Evolutionary conservation across 2,797 vertebrate species (phyloP), one percentile per base, ranked within the genome.

Genomic region (Nannoperca obscura): DNA sequence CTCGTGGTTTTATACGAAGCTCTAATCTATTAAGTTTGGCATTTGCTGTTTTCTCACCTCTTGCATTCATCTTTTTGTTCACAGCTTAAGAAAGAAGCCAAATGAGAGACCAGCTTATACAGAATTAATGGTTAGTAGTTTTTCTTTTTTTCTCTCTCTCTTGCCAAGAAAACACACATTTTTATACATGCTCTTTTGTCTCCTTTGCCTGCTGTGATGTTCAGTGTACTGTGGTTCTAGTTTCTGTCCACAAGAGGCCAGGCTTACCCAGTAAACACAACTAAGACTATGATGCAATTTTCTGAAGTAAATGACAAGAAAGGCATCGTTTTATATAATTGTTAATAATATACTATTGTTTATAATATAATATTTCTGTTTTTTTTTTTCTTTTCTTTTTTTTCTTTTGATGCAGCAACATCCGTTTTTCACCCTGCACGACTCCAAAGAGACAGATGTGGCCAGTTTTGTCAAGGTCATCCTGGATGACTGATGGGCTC

Each of bases 1-100:
- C n/a, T n/a, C n/a, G n/a, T 52, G 10, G 0, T 62, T 38, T 62
- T 15, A 6, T 15, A 5, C 42, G 1, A 42, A 6, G 8, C 55
- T 46, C 4, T 32, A 30, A 61, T 22, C 19, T 0, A 10, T 42
- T 20, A 10, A 46, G 27, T 5, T 32, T 50, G 0, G 0, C 12
- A 20, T 71, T 47, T 50, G 11, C 22, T 54, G 5, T 76, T 49
- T 64, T 60, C 30, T 68, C 8, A 57, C 46, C 9, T 46, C 73
- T 47, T 78, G 61, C 71, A 71, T 75, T 63, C 71, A 4, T 69
- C 7, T 75, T 27, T 72, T 52, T 61, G 17, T 72, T 94, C 89
- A 74, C 94, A 99, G 98, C 95, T 98, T 99, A 95, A 98, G 98
- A 96, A 99, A 99, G 95, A 98, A 97, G 95, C 98, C 98, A 94